Base-by-base conservation (phyloP, 2,113 vertebrate genomes). In the Cyprinodon tularosa region DNA sequence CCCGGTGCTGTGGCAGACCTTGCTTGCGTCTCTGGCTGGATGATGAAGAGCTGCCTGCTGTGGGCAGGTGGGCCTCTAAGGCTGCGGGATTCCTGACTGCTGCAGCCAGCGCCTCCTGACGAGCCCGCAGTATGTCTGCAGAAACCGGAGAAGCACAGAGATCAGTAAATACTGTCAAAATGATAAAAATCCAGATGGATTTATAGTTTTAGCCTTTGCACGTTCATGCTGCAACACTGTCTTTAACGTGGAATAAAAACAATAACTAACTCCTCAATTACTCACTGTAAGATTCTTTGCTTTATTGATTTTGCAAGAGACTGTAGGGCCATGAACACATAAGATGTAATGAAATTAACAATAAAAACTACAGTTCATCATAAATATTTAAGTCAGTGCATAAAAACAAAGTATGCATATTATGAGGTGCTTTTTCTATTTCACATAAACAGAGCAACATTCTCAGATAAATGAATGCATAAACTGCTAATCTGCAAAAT, bases 21-120 rank as follows among this genome's bases (percentile, higher is more conserved):
- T 98, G 97, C 88, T 98, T 99, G 84, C 97, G 94, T 78, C 96
- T 94, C 92, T 96, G 97, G 79, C 95, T 97, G 29, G 95, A 93
- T 10, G 92, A 92, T 50, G 91, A 95, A 5, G 95, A 95, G 84
- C 91, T 86, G 74, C 90, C 90, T 22, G 94, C 95, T 0, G 96
- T 92, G 45, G 97, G 96, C 73, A 98, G 94, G 89, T 97, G 97
- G 78, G 96, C 94, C 72, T 98, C 97, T 94, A 98, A 93, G 75
- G 93, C 90, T 20, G 92, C 86, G 14, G 95, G 93, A 82, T 93
- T 96, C 78, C 97, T 95, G 67, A 94, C 91, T 0, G 94, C 95
- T 0, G 92, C 95, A 10, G 90, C 94, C 63, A 96, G 85, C 10
- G 96, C 96, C 88, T 98, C 97, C 90, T 97, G 97, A 63, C 96